Percentiles rank a stretch among this genome's conserved stretches.
phyloP scores from a whole-genome alignment of 2,113 vertebrate species.

The Calidris pygmaea region DNA sequence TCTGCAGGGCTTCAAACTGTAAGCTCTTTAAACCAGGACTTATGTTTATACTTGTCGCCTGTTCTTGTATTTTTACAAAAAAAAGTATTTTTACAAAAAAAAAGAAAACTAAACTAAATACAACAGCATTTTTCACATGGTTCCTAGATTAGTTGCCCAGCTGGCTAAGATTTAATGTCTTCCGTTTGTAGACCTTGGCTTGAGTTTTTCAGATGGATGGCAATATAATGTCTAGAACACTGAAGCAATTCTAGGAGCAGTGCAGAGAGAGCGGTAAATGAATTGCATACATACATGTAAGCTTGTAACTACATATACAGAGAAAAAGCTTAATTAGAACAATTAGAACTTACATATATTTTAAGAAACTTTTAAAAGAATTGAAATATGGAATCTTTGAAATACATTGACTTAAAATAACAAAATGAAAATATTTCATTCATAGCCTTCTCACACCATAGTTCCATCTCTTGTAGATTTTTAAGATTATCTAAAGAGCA shows the following conservation, averaged over 20 bases:
- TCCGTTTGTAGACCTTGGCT: background rate
- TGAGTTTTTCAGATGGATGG: background rate
- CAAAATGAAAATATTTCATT: background rate
- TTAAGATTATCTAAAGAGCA: background rate
- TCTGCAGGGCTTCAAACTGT: background rate
- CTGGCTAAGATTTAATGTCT: background rate
- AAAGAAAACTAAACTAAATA: background rate
- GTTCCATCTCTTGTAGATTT: background rate
- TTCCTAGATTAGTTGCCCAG: background rate
- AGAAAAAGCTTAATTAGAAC: background rate
- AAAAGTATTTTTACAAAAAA: background rate
- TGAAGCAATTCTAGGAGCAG: background rate
- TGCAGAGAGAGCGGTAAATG: background rate
- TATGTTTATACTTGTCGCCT: background rate
- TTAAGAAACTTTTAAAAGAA: background rate
- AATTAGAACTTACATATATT: background rate
- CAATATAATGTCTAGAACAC: background rate
- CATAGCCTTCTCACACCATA: accelerated
- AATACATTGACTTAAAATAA: background rate
- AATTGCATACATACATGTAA: background rate
- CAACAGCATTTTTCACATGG: background rate
- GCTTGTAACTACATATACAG: background rate
- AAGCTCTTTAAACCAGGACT: background rate
- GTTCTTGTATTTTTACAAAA: background rate
- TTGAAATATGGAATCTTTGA: background rate